phyloP scores from a whole-genome alignment of 2,797 vertebrate species.

The Balearica regulorum region DNA sequence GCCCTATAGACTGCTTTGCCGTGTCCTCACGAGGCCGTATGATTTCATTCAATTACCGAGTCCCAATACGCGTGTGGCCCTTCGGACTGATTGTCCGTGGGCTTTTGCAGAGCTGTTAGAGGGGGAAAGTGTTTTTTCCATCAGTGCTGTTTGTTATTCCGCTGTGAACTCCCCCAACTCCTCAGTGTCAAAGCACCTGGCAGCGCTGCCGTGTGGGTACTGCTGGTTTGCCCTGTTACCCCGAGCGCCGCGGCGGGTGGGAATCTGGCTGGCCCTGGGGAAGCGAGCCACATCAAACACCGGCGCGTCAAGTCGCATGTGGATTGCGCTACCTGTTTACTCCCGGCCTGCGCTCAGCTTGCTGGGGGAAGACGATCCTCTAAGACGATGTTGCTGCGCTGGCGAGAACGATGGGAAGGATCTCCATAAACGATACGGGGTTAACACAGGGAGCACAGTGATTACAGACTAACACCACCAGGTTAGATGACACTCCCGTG shows the following conservation, averaged over 20 bases:
- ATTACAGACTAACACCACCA: background rate
- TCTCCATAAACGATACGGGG: background rate
- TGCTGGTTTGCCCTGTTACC: constrained; percentile 7
- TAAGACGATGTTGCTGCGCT: background rate
- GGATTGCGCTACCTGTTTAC: background rate
- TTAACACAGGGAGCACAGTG: background rate
- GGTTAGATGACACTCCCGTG: background rate
- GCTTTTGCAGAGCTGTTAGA: background rate
- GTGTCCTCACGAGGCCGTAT: background rate
- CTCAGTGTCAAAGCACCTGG: background rate
- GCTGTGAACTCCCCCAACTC: background rate
- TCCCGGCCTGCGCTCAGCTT: background rate
- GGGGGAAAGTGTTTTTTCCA: background rate
- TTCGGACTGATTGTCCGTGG: background rate
- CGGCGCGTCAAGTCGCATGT: rapidly evolving
- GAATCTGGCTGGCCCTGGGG: background rate
- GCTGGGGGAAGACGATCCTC: background rate
- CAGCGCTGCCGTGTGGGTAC: background rate
- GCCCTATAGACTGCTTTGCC: background rate
- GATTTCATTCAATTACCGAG: background rate
- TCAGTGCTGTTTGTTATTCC: background rate
- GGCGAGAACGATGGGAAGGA: background rate
- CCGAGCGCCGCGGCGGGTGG: rapidly evolving
- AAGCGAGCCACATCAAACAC: background rate
- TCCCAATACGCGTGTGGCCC: background rate